Evolutionary conservation across 2,888 invertebrate species (phyloP), one percentile per base, ranked within the genome.

Genomic region (Trissonchulus latispiculum): DNA sequence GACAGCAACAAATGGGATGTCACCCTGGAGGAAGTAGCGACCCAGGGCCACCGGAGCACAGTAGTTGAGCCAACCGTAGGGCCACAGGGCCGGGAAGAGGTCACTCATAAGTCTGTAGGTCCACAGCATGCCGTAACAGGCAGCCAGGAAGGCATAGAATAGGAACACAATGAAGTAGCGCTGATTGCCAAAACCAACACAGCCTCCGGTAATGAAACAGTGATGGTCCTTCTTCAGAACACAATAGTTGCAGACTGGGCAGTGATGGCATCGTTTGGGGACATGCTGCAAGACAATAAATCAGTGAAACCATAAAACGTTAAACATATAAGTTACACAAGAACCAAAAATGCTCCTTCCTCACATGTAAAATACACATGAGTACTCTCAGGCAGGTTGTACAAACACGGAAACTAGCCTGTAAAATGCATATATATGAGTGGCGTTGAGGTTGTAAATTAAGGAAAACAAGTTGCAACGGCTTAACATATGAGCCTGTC

Each of bases 111-210:
- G 78, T 23, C 67, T 67, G 29, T 75, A 72, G 28, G 79, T 76
- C 68, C 77, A 76, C 3, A 68, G 37, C 2, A 77, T 74, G 1
- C 78, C 78, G 62, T 80, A 76, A 8, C 73, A 33, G 0, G 78
- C 72, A 2, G 80, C 82, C 31, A 80, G 70, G n/a, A 76, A 70
- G 29, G 79, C 78, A 80, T 81, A 82, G 73, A 84, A 78, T 29
- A 81, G 79, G 73, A 84, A 83, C 0, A 83, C 79, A 62, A 85
- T 79, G 75, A 84, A 85, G 75, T 83, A 84, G 32, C 84, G 78
- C 78, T 85, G 85, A 77, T 84, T 85, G 72, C 83, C 83, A 69
- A 84, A 80, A 0, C 85, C 85, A 0, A 85, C 81, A 76, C 85
- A 85, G 36, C 82, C 83, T 18, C 80, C 81, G 0, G 81, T 78